Percentiles rank a stretch among this genome's conserved stretches.
These are phyloP conservation scores for Neopelma chrysocephalum DNA, from an alignment of 2,797 vertebrate genomes.

Conservation along the genomic window DNA sequence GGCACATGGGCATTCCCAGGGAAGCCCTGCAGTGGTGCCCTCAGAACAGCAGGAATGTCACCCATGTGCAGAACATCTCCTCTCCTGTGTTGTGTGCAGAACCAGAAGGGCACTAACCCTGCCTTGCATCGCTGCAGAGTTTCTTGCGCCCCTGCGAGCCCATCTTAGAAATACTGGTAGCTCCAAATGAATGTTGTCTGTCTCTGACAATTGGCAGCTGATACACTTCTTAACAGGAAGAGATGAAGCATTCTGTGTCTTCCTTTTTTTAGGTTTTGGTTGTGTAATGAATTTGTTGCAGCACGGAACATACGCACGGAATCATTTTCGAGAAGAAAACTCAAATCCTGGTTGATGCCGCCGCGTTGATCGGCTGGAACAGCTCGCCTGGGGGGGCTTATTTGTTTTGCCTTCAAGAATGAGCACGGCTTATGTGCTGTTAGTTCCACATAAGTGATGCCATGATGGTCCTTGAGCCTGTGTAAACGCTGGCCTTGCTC, in stretches of 20 bases:
- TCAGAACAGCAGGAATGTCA: rapidly evolving
- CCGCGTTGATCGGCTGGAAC: rapidly evolving
- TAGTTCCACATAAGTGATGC: background rate
- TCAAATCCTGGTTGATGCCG: background rate
- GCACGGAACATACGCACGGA: rapidly evolving
- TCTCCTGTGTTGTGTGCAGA: rapidly evolving
- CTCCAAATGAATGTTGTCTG: background rate
- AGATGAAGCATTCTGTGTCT: background rate
- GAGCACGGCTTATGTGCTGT: rapidly evolving
- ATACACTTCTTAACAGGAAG: background rate
- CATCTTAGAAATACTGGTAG: background rate
- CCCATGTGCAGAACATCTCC: background rate
- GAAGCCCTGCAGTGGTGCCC: background rate
- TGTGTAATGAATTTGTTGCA: background rate
- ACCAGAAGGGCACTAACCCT: background rate
- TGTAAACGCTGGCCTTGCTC: background rate
- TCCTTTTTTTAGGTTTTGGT: background rate
- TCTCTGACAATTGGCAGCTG: background rate
- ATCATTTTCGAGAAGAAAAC: background rate
- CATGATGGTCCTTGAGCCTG: rapidly evolving
- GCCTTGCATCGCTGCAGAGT: rapidly evolving
- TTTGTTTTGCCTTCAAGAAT: background rate
- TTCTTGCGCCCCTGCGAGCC: background rate
- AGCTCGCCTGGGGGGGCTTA: background rate
- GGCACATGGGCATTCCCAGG: background rate